A percentile compares a stretch with the other conserved stretches of the same genome.
Conservation (phyloP, 2,113 vertebrate species). For the Empidonax traillii region DNA sequence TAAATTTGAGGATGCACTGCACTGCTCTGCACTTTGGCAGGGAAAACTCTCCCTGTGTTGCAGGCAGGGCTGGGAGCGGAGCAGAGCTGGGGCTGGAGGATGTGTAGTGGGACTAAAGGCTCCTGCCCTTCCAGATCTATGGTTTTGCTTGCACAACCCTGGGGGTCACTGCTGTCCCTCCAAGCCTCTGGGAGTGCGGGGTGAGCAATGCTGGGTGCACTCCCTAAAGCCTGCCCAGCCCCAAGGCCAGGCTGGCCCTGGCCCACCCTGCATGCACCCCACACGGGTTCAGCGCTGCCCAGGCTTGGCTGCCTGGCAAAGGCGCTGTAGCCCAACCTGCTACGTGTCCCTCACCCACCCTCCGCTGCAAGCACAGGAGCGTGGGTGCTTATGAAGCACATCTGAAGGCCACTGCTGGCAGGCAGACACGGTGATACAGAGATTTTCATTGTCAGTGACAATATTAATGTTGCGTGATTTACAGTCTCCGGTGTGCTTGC, state of each 20-base stretch:
- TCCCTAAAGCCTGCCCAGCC: neutral
- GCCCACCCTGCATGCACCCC: rapidly evolving
- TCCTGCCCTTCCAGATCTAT: neutral
- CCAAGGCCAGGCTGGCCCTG: neutral
- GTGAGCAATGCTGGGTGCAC: neutral
- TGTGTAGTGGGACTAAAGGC: rapidly evolving
- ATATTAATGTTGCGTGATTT: conserved; percentile 73
- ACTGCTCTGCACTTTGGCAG: neutral
- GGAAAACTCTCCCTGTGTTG: neutral
- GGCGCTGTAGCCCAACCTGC: rapidly evolving
- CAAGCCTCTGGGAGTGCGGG: rapidly evolving
- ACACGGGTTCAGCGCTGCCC: rapidly evolving
- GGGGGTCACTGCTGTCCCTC: neutral
- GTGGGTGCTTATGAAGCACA: conserved; percentile 61
- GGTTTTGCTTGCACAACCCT: rapidly evolving
- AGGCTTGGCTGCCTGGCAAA: rapidly evolving
- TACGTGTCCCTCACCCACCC: neutral
- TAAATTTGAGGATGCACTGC: neutral
- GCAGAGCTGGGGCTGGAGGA: neutral
- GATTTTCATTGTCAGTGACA: conserved; percentile 71
- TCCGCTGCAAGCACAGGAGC: rapidly evolving
- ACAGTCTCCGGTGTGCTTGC: conserved; percentile 24
- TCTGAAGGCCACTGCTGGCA: conserved; percentile 62
- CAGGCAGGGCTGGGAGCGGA: neutral
- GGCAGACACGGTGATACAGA: conserved; percentile 72